Evolutionary conservation across 2,113 vertebrate species (phyloP).

Genomic region (Callospermophilus lateralis): DNA sequence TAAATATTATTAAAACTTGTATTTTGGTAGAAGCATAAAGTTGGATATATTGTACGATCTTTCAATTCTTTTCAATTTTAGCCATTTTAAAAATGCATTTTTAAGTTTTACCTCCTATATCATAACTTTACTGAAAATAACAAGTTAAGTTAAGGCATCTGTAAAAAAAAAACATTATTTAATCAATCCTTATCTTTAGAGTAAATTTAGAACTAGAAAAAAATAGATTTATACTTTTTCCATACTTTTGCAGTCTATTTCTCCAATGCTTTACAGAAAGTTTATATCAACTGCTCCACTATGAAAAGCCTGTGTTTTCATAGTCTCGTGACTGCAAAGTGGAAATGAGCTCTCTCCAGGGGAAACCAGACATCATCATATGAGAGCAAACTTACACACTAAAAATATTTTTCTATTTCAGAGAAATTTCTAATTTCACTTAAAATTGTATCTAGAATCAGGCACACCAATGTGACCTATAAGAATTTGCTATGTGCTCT

Average conservation of each 20-base stretch:
- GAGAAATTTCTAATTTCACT: background rate
- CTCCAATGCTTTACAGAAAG: background rate
- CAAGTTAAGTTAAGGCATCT: background rate
- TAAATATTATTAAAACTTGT: background rate
- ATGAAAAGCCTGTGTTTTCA: background rate
- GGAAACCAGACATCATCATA: background rate
- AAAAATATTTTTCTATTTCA: background rate
- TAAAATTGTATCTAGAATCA: background rate
- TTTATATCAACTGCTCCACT: background rate
- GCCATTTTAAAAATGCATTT: background rate
- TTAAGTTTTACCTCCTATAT: background rate
- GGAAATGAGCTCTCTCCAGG: background rate
- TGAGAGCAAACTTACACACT: background rate
- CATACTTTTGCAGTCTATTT: background rate
- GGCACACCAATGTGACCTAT: background rate
- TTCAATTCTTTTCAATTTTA: background rate
- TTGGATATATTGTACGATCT: background rate
- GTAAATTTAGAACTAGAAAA: background rate
- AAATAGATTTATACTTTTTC: background rate
- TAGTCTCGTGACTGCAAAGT: background rate
- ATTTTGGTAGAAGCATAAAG: background rate
- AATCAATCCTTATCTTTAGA: background rate
- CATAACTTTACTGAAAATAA: background rate
- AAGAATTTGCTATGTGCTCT: background rate
- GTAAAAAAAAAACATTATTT: background rate